Conservation (phyloP, 2,888 invertebrate genomes). For the Phortica okadai region DNA sequence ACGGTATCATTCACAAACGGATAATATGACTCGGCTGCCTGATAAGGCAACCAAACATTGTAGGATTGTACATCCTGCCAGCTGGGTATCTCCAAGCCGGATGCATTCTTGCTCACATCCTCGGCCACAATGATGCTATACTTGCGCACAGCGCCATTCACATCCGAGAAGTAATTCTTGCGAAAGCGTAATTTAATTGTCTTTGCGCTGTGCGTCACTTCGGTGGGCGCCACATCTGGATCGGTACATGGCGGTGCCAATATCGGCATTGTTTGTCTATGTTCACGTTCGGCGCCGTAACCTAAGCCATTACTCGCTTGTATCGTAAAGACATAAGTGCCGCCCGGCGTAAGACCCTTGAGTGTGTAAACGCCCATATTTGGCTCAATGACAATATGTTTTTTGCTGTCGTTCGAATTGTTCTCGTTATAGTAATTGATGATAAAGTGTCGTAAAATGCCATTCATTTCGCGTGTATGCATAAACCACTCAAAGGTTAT, state of each 20-base stretch:
- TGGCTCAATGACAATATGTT: conserved; percentile 79
- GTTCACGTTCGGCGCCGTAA: conserved; percentile 83
- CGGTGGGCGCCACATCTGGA: conserved; percentile 84
- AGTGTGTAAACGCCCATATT: conserved; percentile 83
- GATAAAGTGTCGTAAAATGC: conserved; percentile 87
- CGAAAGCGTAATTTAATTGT: conserved; percentile 89
- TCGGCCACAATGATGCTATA: conserved; percentile 95
- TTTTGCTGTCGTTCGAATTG: conserved; percentile 79
- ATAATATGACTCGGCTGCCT: conserved; percentile 92
- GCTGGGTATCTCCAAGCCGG: conserved; percentile 89
- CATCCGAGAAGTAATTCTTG: conserved; percentile 91
- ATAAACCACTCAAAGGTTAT: conserved; percentile 89
- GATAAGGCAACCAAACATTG: conserved; percentile 95
- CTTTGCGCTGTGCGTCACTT: conserved; percentile 85
- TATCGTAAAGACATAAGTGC: conserved; percentile 87
- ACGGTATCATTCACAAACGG: conserved; percentile 88
- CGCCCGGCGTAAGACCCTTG: conserved; percentile 85
- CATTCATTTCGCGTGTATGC: conserved; percentile 87
- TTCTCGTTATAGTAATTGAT: conserved; percentile 85
- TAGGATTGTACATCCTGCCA: conserved; percentile 95
- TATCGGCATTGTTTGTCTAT: conserved; percentile 91
- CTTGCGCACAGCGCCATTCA: conserved; percentile 87
- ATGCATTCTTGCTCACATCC: conserved; percentile 88
- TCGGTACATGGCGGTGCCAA: conserved; percentile 84
- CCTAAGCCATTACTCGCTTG: conserved; percentile 91